A percentile compares a stretch with the other conserved stretches of the same genome.
Conservation (phyloP, 2,888 invertebrate species). For the Pterostichus madidus region DNA sequence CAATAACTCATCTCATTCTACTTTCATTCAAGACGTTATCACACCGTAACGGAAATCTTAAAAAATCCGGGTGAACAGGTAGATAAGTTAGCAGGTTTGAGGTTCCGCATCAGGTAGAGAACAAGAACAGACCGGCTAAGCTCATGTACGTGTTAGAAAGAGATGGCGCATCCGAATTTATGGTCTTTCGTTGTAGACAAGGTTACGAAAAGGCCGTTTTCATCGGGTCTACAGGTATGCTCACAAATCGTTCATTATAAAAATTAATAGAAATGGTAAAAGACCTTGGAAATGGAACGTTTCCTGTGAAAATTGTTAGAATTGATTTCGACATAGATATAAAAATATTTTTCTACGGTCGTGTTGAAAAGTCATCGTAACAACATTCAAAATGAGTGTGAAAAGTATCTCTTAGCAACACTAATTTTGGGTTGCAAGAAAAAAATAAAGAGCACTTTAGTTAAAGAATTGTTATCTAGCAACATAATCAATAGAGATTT, state of each 20-base stretch:
- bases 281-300: background rate
- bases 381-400: too few relatives aligned
- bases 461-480: too few relatives aligned
- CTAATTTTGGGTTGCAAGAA: too few relatives aligned
- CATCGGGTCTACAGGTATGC: constrained; percentile 1
- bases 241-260: background rate
- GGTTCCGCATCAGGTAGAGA: background rate
- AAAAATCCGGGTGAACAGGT: constrained; percentile 19
- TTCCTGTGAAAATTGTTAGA: constrained; percentile 4
- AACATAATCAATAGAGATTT: too few relatives aligned
- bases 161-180: constrained; percentile 5
- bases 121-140: background rate
- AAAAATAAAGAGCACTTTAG: too few relatives aligned
- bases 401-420: too few relatives aligned
- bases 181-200: background rate
- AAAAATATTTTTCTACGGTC: too few relatives aligned
- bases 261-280: constrained; percentile 13
- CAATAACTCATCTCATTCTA: constrained; percentile 26
- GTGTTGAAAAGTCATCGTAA: too few relatives aligned
- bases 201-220: constrained; percentile 14
- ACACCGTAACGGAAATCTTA: background rate
- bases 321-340: background rate
- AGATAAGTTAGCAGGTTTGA: constrained; percentile 13
- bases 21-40: background rate
- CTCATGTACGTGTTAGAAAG: background rate